Conservation (phyloP, 2,113 vertebrate genomes). For the Oreochromis niloticus region DNA sequence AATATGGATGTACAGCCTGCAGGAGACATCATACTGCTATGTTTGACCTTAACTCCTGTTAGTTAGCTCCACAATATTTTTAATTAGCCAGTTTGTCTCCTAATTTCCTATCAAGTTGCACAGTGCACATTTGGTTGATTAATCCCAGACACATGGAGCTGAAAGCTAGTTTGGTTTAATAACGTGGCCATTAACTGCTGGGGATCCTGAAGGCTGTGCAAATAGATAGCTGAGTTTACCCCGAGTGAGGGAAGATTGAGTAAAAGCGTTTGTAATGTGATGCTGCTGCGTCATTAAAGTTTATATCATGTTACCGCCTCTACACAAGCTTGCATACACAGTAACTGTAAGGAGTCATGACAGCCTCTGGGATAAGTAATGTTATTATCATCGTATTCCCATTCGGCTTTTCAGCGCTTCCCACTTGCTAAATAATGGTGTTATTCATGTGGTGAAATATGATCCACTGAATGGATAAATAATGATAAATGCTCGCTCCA, state of each 20-base stretch:
- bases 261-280: neutral
- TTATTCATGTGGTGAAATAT: conserved; percentile 4
- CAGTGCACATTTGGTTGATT: neutral
- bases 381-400: neutral
- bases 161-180: neutral
- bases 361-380: neutral
- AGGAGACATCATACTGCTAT: neutral
- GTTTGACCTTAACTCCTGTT: neutral
- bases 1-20: neutral
- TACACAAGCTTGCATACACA: neutral
- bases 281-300: neutral
- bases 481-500: neutral
- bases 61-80: neutral
- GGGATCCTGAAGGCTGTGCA: neutral
- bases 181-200: neutral
- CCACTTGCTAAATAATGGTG: neutral
- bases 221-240: neutral
- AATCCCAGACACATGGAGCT: neutral
- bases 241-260: neutral
- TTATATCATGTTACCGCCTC: neutral
- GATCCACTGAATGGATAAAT: conserved; percentile 28
- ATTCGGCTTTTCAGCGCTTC: neutral
- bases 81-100: neutral
- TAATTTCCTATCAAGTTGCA: neutral
- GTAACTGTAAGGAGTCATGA: neutral